These are phyloP conservation scores for Myotis findleyi DNA, from an alignment of 2,797 vertebrate species.

Conservation along the genomic window DNA sequence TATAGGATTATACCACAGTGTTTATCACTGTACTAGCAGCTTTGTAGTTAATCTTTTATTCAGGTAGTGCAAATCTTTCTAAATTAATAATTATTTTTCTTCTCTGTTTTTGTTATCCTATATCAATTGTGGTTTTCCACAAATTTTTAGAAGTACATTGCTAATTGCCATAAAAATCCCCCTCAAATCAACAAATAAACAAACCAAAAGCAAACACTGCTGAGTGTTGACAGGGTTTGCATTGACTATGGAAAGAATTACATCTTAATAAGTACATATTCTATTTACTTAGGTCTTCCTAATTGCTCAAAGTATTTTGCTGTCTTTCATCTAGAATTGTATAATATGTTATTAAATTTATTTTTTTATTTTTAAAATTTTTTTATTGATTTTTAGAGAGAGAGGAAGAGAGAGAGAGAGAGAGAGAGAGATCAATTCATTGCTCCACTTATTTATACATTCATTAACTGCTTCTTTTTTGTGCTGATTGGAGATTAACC, in stretches of 20 bases:
- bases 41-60: neutral
- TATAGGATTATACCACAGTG: neutral
- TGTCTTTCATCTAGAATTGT: neutral
- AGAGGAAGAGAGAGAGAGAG: too few relatives aligned
- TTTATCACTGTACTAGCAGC: neutral
- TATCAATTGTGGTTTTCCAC: neutral
- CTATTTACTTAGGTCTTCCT: neutral
- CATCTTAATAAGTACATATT: neutral
- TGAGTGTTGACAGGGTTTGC: neutral
- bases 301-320: neutral
- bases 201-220: neutral
- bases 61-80: neutral
- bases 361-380: too few relatives aligned
- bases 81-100: neutral
- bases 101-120: neutral
- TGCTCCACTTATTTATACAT: too few relatives aligned
- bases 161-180: neutral
- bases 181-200: neutral
- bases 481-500: too few relatives aligned
- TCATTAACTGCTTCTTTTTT: too few relatives aligned
- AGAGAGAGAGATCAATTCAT: too few relatives aligned
- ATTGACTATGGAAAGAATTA: neutral
- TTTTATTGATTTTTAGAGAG: neutral
- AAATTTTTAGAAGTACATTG: neutral
- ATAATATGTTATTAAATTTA: neutral